Percentiles rank a stretch among this genome's conserved stretches.
Conservation (phyloP, 2,888 invertebrate species). For the Hipparchia semele region DNA sequence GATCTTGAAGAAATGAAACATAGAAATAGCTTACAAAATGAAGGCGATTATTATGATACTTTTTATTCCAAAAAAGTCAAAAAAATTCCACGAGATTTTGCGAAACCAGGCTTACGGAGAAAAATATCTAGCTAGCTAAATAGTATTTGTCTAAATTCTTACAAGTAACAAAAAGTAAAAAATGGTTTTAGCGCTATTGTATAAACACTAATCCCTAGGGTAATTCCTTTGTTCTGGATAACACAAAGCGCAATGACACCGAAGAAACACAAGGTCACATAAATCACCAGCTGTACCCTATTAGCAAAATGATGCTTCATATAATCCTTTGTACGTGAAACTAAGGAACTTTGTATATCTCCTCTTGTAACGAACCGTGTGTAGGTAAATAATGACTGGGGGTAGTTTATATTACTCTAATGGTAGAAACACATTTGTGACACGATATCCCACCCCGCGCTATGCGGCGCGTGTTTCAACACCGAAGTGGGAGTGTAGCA, state of each 20-base stretch:
- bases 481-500: background rate
- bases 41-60: background rate
- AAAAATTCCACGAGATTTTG: no score
- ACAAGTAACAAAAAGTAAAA: background rate
- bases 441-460: background rate
- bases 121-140: background rate
- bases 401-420: background rate
- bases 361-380: background rate
- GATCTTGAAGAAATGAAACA: no score
- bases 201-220: conserved; percentile 1
- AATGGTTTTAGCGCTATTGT: conserved; percentile 9
- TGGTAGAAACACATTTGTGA: background rate
- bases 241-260: conserved; percentile 13
- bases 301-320: conserved; percentile 21
- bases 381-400: conserved; percentile 5
- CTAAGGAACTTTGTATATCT: conserved; percentile 12
- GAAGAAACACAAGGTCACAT: conserved; percentile 14
- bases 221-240: conserved; percentile 3
- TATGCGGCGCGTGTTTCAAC: background rate
- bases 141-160: background rate
- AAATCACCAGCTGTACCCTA: conserved; percentile 19
- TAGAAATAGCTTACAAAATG: background rate
- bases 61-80: no score
- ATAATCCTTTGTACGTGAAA: conserved; percentile 22
- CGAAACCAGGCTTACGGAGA: no score